Base-by-base conservation (phyloP, 2,888 invertebrate species). In the Spisula solida region DNA sequence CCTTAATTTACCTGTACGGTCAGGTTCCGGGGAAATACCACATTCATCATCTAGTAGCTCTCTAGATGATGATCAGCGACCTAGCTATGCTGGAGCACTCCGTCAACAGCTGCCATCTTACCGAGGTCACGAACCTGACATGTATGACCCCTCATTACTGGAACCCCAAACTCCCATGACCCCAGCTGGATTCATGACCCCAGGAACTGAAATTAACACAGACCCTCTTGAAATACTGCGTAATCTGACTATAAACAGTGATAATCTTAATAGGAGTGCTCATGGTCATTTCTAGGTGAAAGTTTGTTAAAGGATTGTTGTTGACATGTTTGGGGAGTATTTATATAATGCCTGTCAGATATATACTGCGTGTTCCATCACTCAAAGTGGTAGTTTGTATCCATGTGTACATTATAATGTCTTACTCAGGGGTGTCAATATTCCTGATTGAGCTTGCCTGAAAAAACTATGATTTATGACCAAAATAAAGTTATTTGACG, bases 221-320 rank as follows among this genome's bases (percentile, higher is more conserved):
- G 95, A 96, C 86, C 95, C 96, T 0, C 92, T 96, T 48, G 96
- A 95, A 48, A 93, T 96, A 47, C 93, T 96, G 34, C 94, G 94
- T 79, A 95, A 96, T 90, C 92, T 96, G 20, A 95, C 95, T 83
- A 96, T 96, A 75, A 93, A 92, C 80, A 91, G 90, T 89, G 92
- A 92, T 85, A 90, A 90, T 56, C 55, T 92, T 14, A 92, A 92
- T 66, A 90, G 82, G 25, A 92, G 92, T 87, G 85, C 92, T 34
- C 92, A 92, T 83, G 92, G 92, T 25, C 92, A 92, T 85, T 92
- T 92, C 79, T 87, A 82, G 79, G 60, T 66, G 0, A n/a, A 66
- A 25, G 12, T 66, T 25, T 25, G 60, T 66, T n/a, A 10, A 25
- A 8, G n/a, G 25, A n/a, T n/a, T n/a, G 20, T 14, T 60, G 1